Base-by-base conservation (phyloP, 2,888 invertebrate species). In the Drosophila koepferae region DNA sequence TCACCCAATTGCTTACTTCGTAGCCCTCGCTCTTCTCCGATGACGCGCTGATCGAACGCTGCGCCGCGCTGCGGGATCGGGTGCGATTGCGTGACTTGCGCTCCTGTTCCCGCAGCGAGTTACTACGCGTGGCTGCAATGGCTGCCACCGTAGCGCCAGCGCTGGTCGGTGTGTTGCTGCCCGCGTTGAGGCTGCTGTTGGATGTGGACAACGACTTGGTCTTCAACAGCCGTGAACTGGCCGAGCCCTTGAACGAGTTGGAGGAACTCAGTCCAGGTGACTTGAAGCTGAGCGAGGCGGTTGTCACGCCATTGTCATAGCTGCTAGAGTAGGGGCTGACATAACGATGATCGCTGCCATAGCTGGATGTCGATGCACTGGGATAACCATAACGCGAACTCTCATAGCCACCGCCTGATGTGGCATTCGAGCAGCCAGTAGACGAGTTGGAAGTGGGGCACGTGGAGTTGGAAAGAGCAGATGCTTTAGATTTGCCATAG, bases 21-120 rank as follows among this genome's bases (percentile, higher is more conserved):
- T 97, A 97, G 94, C 97, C 97, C 94, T 97, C 97, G 71, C 97
- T 97, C 86, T 96, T 95, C 74, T 96, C 94, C 16, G 96, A 96
- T 55, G 95, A 95, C 80, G 96, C 94, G 92, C 96, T 96, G 69
- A 95, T 92, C 4, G 95, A 95, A 62, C 95, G 94, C 70, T 92
- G 91, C 0, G 92, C 92, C 7, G 92, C 91, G 38, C 91, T 92
- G 55, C 91, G 90, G 6, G 91, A 92, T 60, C 92, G 90, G 38
- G 92, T 92, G 20, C 93, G 91, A 70, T 90, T 92, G 20, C 93
- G 91, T 12, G 92, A 92, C 66, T 93, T 93, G 53, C 94, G 93
- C 59, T 94, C 94, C 69, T 93, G 93, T 76, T 92, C 93, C 36
- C 92, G 90, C 64, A 93, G 73, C 16, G 93, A 94, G 86, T 91